Evolutionary conservation across 2,888 invertebrate genomes (phyloP).

Genomic region (Monochamus alternatus): DNA sequence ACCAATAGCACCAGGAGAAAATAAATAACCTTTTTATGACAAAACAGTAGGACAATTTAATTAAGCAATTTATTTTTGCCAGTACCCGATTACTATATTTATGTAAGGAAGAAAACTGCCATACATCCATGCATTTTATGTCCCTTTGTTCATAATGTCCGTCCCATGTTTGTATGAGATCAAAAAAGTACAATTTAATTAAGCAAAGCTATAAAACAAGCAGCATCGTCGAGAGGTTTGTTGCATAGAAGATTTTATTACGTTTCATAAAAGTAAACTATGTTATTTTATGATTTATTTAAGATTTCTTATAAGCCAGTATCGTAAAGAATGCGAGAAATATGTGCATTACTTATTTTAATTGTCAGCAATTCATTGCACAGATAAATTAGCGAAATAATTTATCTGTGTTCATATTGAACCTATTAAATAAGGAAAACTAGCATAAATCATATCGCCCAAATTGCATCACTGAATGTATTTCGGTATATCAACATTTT

Average conservation of each 20-base stretch:
- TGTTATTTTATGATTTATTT: slow-evolving; percentile 33
- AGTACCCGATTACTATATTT: slow-evolving; percentile 17
- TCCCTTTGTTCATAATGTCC: slow-evolving; percentile 33
- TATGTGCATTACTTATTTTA: slow-evolving; percentile 4
- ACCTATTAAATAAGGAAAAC: too few species aligned
- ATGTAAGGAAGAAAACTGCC: slow-evolving; percentile 27
- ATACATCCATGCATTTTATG: slow-evolving; percentile 33
- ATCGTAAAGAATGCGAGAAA: slow-evolving; percentile 5
- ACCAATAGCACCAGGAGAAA: slow-evolving; percentile 8
- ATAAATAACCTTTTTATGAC: slow-evolving; percentile 9
- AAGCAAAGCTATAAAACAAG: slow-evolving; percentile 32
- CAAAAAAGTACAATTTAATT: slow-evolving; percentile 40
- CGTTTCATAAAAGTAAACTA: slow-evolving; percentile 34
- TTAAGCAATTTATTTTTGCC: slow-evolving; percentile 27
- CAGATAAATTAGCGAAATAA: background rate
- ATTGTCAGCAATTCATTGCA: slow-evolving; percentile 5
- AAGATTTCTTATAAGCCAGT: slow-evolving; percentile 25
- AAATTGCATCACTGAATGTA: too few species aligned
- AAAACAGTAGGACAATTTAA: slow-evolving; percentile 21
- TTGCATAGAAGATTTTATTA: slow-evolving; percentile 27
- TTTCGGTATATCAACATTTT: too few species aligned
- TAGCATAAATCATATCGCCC: too few species aligned
- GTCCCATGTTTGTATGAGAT: slow-evolving; percentile 19
- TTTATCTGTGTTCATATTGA: background rate
- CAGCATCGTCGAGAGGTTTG: slow-evolving; percentile 30